phyloP scores from a whole-genome alignment of 2,113 vertebrate species.

The Scalopus aquaticus region DNA sequence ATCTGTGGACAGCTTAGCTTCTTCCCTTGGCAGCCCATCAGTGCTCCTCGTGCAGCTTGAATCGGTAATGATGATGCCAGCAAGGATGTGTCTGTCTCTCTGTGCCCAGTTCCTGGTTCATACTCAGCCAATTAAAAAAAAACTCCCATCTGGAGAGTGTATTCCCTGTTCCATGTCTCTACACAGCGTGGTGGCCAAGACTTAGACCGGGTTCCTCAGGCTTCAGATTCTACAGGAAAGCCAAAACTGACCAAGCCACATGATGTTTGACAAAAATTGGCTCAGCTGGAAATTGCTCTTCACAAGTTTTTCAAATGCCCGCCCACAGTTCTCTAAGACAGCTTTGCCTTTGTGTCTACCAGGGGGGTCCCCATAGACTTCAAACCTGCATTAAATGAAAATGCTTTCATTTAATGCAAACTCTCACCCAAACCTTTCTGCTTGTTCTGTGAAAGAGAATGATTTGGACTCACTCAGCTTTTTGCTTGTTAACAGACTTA shows the following conservation, averaged over 20 bases:
- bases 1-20: neutral
- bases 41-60: neutral
- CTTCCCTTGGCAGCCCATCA: constrained; percentile 27
- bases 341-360: constrained; percentile 40
- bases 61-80: constrained; percentile 43
- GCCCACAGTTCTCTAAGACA: neutral
- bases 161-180: neutral
- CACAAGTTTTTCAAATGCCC: constrained; percentile 50
- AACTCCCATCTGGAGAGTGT: constrained; percentile 15
- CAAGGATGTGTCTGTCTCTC: constrained; percentile 48
- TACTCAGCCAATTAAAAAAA: constrained; percentile 59
- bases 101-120: neutral
- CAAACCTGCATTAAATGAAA: constrained; percentile 52
- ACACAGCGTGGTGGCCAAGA: neutral
- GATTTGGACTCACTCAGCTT: neutral
- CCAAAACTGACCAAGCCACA: constrained; percentile 26
- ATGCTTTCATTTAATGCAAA: constrained; percentile 11
- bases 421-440: neutral
- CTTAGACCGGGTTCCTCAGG: neutral
- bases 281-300: constrained; percentile 67
- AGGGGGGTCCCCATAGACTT: neutral
- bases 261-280: constrained; percentile 56
- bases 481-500: neutral
- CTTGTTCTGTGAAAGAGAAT: neutral
- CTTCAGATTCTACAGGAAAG: constrained; percentile 28